Evolutionary conservation across 2,113 vertebrate species (phyloP).

Genomic region (Heteronetta atricapilla): DNA sequence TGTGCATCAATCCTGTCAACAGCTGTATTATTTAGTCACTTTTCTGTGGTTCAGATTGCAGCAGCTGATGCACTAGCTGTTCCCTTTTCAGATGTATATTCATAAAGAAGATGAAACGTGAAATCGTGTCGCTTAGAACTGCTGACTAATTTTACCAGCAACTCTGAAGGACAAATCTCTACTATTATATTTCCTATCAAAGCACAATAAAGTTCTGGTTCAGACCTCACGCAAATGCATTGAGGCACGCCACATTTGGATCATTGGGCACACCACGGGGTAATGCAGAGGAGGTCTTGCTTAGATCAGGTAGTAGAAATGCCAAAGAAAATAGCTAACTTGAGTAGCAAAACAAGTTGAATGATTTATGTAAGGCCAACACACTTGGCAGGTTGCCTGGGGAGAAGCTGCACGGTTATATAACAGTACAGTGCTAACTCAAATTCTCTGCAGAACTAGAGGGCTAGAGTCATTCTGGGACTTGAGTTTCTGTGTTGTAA

Average conservation of each 20-base stretch:
- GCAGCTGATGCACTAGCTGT: background rate
- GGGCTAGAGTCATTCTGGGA: constrained; percentile 55
- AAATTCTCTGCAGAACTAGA: constrained; percentile 41
- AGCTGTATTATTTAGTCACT: background rate
- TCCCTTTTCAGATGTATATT: background rate
- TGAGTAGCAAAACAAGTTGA: background rate
- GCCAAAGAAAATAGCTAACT: constrained; percentile 25
- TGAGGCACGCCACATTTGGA: background rate
- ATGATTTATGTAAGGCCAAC: constrained; percentile 67
- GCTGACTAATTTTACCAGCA: background rate
- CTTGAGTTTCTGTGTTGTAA: constrained; percentile 52
- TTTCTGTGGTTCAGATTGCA: background rate
- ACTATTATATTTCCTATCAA: background rate
- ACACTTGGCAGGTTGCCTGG: constrained; percentile 50
- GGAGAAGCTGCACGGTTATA: constrained; percentile 53
- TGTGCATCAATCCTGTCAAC: background rate
- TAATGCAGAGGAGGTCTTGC: constrained; percentile 8
- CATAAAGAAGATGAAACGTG: background rate
- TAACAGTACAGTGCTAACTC: constrained; percentile 66
- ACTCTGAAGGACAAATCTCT: background rate
- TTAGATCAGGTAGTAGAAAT: constrained; percentile 51
- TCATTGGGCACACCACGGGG: background rate
- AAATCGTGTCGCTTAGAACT: background rate
- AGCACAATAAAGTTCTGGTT: background rate
- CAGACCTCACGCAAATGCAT: background rate